Conservation (phyloP, 2,888 invertebrate species). For the Lucinisca nassula region DNA sequence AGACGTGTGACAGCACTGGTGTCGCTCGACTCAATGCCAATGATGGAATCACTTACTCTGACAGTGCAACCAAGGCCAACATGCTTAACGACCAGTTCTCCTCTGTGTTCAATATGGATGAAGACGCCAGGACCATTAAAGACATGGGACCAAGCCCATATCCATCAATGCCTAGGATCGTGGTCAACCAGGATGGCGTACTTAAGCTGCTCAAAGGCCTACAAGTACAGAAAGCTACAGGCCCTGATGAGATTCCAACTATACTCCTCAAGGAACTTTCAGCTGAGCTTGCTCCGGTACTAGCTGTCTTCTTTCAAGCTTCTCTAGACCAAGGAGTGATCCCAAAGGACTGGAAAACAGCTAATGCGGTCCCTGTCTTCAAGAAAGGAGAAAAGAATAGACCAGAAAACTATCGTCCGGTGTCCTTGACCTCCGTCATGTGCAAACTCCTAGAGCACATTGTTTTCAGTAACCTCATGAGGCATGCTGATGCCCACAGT, state of each 20-base stretch:
- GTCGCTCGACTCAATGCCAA: too few species aligned
- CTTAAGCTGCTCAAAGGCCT: too few species aligned
- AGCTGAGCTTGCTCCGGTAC: neutral
- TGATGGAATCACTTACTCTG: too few species aligned
- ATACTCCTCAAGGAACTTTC: neutral
- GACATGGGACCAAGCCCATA: too few species aligned
- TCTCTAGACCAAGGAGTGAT: constrained; percentile 8
- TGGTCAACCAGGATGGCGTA: too few species aligned
- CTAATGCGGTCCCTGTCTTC: constrained; percentile 14
- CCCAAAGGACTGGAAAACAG: constrained; percentile 11
- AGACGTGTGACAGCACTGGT: too few species aligned
- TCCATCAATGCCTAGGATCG: too few species aligned
- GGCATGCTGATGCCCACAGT: constrained; percentile 11
- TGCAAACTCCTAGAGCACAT: constrained; percentile 33
- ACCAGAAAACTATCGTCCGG: constrained; percentile 12
- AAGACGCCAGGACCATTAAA: too few species aligned
- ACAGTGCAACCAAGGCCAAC: too few species aligned
- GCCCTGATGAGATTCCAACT: neutral
- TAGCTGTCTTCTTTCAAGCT: constrained; percentile 19
- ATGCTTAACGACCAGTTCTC: too few species aligned
- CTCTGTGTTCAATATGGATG: too few species aligned
- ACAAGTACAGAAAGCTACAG: too few species aligned
- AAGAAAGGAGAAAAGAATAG: constrained; percentile 28
- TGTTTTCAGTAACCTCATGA: constrained; percentile 11
- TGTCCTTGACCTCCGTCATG: neutral